Evolutionary conservation across 2,888 invertebrate genomes (phyloP), one percentile per base, ranked within the genome.

Genomic region (Rotaria socialis): DNA sequence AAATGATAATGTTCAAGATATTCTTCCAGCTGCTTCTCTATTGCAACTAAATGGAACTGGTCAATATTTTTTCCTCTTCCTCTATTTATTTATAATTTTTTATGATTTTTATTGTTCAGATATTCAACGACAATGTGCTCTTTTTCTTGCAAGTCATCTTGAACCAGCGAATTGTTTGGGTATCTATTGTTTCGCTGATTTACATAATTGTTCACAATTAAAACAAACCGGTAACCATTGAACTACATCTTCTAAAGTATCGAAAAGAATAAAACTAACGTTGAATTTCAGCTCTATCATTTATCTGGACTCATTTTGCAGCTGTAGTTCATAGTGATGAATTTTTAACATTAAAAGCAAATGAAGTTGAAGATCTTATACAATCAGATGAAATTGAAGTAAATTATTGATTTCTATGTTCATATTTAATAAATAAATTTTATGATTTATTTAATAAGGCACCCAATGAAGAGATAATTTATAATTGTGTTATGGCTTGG

Each of bases 11-110:
- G 91, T 91, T 27, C 91, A 91, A 88, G 91, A 91, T 84, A 88
- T 91, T 10, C 89, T 91, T n/a, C 90, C 91, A 22, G 90, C 91
- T 60, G 91, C 91, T n/a, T 90, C 90, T 86, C 89, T 91, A 0
- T 89, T 91, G 7, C 91, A 91, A 88, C 89, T 91, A 10, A 90
- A 89, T 87, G 90, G 90, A 90, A 87, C 24, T 35, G 60, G 41
- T 24, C 35, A 35, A 16, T 55, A 6, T 4, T 22, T 55, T 55
- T 75, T 87, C 24, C 19, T 85, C 16, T 43, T 6, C 11, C 52
- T 56, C 24, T 75, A 74, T 60, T 41, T 86, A 41, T 87, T 60
- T 35, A 8, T 16, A 41, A 7, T 11, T 41, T 27, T 6, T 67
- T 27, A 35, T 35, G 27, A 14, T 10, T 16, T 35, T 67, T 14